A percentile compares a stretch with the other conserved stretches of the same genome.
phyloP scores from a whole-genome alignment of 64 coral and sea anemone species.

The Montipora foliosa region DNA sequence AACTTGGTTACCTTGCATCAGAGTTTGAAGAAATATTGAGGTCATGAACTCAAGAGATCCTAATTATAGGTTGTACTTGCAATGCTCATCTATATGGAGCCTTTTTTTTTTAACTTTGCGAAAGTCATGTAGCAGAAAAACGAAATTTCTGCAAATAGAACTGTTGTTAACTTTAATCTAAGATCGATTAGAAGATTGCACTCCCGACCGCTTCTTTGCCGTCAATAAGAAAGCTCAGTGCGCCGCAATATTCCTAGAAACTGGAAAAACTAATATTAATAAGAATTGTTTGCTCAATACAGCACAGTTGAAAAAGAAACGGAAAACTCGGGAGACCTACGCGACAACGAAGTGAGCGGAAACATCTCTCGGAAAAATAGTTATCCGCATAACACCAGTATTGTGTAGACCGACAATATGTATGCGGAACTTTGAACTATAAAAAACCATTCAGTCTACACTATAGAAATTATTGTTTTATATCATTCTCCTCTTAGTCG shows the following conservation, averaged over 20 bases:
- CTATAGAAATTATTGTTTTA: slow-evolving; percentile 46
- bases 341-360: neutral
- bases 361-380: neutral
- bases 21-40: neutral
- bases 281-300: neutral
- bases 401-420: slow-evolving; percentile 26
- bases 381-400: neutral
- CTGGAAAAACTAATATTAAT: neutral
- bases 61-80: slow-evolving; percentile 20
- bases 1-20: neutral
- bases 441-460: slow-evolving; percentile 15
- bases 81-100: neutral
- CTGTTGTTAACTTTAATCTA: neutral
- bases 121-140: neutral
- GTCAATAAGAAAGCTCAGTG: no score
- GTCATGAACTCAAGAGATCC: neutral
- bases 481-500: slow-evolving; percentile 15
- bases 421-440: slow-evolving; percentile 56
- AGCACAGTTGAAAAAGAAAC: neutral
- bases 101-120: neutral
- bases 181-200: no score
- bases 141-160: neutral
- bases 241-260: neutral
- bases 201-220: no score
- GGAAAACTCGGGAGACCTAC: slow-evolving; percentile 3